A percentile compares a stretch with the other conserved stretches of the same genome.
These are phyloP conservation scores for Cantharis flavilabris DNA, from an alignment of 2,888 invertebrate genomes.

Conservation along the genomic window DNA sequence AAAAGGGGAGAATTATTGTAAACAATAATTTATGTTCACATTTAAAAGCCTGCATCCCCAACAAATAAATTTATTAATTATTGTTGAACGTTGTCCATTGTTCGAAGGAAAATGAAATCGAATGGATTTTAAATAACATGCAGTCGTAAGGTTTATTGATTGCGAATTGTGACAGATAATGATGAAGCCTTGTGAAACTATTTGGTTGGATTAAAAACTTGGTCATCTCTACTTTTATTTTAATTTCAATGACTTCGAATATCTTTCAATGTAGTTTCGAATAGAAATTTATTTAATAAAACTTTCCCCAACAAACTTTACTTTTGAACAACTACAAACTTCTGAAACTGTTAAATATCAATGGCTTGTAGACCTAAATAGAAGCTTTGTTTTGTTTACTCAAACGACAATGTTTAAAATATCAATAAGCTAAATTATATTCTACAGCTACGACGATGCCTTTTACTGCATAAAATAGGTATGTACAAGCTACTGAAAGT, in stretches of 20 bases:
- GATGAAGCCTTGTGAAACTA: constrained; percentile 36
- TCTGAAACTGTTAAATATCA: not conserved
- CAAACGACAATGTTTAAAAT: not conserved
- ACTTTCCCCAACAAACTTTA: not conserved
- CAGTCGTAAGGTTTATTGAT: constrained; percentile 39
- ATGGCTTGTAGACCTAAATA: not conserved
- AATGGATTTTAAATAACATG: constrained; percentile 35
- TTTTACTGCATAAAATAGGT: not conserved
- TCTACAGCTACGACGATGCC: not conserved
- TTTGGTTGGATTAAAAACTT: constrained; percentile 33
- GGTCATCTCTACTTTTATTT: constrained; percentile 23
- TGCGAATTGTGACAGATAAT: constrained; percentile 39
- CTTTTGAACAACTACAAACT: not conserved
- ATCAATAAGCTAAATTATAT: not conserved
- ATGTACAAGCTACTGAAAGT: not conserved
- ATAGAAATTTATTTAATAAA: not conserved
- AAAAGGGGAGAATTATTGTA: constrained; percentile 16
- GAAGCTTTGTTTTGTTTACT: not conserved
- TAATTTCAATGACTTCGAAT: not conserved
- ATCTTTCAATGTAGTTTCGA: not conserved
- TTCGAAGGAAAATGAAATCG: not conserved
- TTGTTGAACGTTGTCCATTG: not conserved
- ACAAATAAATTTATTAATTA: not conserved
- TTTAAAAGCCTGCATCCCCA: not conserved
- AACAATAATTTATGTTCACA: constrained; percentile 5